Percentiles rank a stretch among this genome's conserved stretches.
Conservation (phyloP, 2,888 invertebrate species). For the Unio delphinus region DNA sequence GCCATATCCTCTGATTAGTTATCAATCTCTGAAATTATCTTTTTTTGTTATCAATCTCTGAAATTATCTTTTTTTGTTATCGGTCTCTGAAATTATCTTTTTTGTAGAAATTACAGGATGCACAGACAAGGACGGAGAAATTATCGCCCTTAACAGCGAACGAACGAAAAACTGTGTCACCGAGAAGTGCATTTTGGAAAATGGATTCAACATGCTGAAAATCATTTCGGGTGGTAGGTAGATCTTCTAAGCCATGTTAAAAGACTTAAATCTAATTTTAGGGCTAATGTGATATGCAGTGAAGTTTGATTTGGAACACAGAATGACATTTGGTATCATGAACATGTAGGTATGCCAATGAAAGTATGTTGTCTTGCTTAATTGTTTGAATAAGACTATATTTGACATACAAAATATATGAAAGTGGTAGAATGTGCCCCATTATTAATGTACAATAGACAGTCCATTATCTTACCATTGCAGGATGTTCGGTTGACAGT, state of each 20-base stretch:
- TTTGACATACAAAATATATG: no score
- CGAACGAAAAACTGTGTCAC: constrained; percentile 29
- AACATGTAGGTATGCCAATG: no score
- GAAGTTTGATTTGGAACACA: no score
- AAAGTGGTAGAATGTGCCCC: no score
- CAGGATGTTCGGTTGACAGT: constrained; percentile 25
- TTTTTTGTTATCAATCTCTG: background rate
- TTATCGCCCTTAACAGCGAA: constrained; percentile 27
- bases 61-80: background rate
- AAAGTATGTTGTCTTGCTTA: no score
- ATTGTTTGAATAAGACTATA: no score
- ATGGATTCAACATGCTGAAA: constrained; percentile 15
- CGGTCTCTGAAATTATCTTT: background rate
- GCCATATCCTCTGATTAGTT: no score
- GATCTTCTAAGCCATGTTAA: background rate
- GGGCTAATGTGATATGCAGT: no score
- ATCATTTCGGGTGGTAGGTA: constrained; percentile 24
- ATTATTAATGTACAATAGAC: no score
- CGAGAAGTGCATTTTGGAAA: constrained; percentile 28
- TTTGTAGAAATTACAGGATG: constrained; percentile 29
- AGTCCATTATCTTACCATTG: background rate
- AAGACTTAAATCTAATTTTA: no score
- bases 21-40: no score
- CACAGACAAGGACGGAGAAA: constrained; percentile 34
- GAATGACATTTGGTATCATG: no score